Evolutionary conservation across 2,797 vertebrate genomes (phyloP).

Genomic region (Coregonus ussuriensis): DNA sequence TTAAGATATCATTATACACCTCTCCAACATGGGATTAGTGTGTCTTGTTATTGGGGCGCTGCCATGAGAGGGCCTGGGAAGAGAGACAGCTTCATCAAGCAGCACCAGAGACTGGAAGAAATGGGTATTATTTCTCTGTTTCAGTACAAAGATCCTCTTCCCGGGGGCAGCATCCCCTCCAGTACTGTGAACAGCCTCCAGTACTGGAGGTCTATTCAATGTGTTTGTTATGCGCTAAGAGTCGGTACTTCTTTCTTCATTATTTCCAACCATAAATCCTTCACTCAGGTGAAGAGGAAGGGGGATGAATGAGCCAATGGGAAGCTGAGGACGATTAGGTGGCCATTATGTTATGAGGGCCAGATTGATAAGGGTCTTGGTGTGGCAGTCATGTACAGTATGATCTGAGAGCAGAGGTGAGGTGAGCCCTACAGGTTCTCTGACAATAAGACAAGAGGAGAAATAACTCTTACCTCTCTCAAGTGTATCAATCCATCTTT

Average conservation of each 20-base stretch:
- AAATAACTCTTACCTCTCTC: not conserved
- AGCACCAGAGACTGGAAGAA: constrained; percentile 47
- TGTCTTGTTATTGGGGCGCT: constrained; percentile 60
- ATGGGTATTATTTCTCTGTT: constrained; percentile 15
- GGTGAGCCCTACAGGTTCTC: not conserved
- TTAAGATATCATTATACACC: constrained; percentile 80
- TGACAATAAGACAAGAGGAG: not conserved
- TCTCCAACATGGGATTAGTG: constrained; percentile 75
- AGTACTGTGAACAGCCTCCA: not conserved
- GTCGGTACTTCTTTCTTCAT: not conserved
- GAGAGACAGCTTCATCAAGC: constrained; percentile 71
- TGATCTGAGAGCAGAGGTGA: not conserved
- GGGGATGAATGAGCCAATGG: too few species aligned
- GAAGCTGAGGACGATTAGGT: too few species aligned
- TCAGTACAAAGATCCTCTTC: constrained; percentile 14
- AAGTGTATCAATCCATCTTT: not conserved
- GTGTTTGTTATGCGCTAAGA: not conserved
- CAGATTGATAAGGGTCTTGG: too few species aligned
- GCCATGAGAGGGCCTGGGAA: constrained; percentile 51
- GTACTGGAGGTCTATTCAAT: not conserved
- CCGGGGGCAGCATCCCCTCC: not conserved
- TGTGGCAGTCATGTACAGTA: not conserved
- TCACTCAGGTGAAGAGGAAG: not conserved
- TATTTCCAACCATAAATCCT: not conserved
- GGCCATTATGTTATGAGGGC: too few species aligned